A percentile compares a stretch with the other conserved stretches of the same genome.
Evolutionary conservation across 2,797 vertebrate genomes (phyloP).

Genomic region (Capromys pilorides): DNA sequence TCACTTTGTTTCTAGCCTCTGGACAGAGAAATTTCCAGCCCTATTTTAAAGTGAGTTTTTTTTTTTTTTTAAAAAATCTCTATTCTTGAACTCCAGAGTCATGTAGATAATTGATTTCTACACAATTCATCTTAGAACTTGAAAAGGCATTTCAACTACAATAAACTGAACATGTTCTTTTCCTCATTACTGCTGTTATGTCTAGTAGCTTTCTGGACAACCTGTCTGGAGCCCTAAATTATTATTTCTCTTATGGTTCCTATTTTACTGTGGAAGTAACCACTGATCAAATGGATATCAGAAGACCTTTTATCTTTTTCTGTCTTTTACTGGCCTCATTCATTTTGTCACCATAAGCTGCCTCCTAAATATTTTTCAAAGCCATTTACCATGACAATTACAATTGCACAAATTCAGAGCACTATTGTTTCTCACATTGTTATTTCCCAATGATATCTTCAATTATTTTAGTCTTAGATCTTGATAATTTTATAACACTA

Average conservation of each 20-base stretch:
- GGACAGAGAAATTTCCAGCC: background rate
- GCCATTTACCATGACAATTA: background rate
- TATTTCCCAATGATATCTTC: background rate
- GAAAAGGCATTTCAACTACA: background rate
- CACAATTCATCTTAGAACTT: background rate
- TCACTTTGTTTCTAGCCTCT: background rate
- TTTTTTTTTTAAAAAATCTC: background rate
- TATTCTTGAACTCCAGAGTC: background rate
- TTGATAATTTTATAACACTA: constrained; percentile 32
- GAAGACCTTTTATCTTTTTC: background rate
- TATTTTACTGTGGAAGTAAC: background rate
- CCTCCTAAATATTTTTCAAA: constrained; percentile 15
- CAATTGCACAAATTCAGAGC: background rate
- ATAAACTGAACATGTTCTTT: background rate
- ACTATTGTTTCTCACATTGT: background rate
- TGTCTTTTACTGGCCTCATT: background rate
- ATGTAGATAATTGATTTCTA: background rate
- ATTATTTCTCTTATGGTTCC: background rate
- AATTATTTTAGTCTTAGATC: constrained; percentile 44
- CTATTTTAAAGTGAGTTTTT: background rate
- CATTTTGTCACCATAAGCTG: background rate
- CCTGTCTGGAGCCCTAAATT: background rate
- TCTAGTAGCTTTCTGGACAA: background rate
- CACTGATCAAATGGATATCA: background rate
- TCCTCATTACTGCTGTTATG: accelerated